A percentile compares a stretch with the other conserved stretches of the same genome.
These are phyloP conservation scores for Chrysemys picta DNA, from an alignment of 2,113 vertebrate genomes.

Conservation along the genomic window DNA sequence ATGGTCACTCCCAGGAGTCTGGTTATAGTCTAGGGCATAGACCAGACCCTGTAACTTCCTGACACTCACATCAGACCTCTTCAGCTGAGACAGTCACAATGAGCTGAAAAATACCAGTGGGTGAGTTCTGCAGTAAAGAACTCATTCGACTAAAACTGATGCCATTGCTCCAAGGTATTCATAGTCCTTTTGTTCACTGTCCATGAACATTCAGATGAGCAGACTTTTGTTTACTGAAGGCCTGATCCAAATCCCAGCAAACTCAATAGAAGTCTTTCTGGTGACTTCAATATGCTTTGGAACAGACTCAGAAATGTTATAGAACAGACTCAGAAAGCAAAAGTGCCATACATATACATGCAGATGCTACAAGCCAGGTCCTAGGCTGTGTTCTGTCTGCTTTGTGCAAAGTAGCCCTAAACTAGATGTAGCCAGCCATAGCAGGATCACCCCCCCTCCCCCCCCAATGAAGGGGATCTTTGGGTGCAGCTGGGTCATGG, in stretches of 20 bases:
- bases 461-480: too few species aligned
- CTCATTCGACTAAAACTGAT: not conserved
- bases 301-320: not conserved
- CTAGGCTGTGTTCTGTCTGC: not conserved
- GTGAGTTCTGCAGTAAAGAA: not conserved
- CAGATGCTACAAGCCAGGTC: not conserved
- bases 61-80: not conserved
- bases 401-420: too few species aligned
- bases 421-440: not conserved
- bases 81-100: not conserved
- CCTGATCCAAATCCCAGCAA: not conserved
- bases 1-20: too few species aligned
- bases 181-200: not conserved
- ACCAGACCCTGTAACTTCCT: too few species aligned
- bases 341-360: not conserved
- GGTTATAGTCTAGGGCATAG: too few species aligned
- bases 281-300: not conserved
- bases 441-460: too few species aligned
- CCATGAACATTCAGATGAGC: not conserved
- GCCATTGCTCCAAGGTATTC: not conserved
- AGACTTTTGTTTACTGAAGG: not conserved
- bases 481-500: too few species aligned
- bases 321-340: not conserved
- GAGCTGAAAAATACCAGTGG: not conserved
- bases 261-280: not conserved